phyloP scores from a whole-genome alignment of 2,888 invertebrate species.

The Lycia hirtaria region DNA sequence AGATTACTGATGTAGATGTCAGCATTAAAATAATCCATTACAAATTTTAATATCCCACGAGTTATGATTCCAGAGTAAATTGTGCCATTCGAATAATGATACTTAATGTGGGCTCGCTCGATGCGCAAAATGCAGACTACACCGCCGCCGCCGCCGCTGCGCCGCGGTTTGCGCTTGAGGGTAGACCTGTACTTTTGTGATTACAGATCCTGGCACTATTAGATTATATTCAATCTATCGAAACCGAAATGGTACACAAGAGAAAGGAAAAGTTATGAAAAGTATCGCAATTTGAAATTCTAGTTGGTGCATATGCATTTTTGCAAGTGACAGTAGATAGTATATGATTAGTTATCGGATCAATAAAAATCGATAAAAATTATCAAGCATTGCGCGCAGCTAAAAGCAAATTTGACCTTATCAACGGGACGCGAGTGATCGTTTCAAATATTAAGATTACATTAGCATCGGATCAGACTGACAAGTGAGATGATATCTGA shows the following conservation, averaged over 20 bases:
- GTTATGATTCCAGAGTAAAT: constrained; percentile 76
- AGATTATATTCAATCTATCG: constrained; percentile 22
- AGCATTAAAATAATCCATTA: constrained; percentile 72
- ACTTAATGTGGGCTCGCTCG: constrained; percentile 75
- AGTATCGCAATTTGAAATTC: neutral
- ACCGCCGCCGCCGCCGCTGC: constrained; percentile 41
- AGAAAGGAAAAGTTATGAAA: neutral
- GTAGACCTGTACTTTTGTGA: constrained; percentile 37
- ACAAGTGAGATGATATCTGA: constrained; percentile 65
- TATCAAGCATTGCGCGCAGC: neutral
- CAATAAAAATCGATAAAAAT: neutral
- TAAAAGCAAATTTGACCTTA: constrained; percentile 11
- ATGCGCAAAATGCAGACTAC: constrained; percentile 56
- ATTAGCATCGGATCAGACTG: constrained; percentile 24
- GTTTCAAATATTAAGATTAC: constrained; percentile 13
- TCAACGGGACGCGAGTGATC: constrained; percentile 11
- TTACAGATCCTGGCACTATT: constrained; percentile 28
- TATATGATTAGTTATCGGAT: neutral
- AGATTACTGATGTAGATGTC: constrained; percentile 54
- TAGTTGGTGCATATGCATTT: neutral
- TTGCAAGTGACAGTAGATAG: neutral
- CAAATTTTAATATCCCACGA: constrained; percentile 69
- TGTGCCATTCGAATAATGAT: constrained; percentile 81
- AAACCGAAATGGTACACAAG: constrained; percentile 1
- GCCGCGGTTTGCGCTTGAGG: constrained; percentile 45